These are phyloP conservation scores for Polypedilum vanderplanki DNA, from an alignment of 1,140 invertebrate species.

Conservation along the genomic window DNA sequence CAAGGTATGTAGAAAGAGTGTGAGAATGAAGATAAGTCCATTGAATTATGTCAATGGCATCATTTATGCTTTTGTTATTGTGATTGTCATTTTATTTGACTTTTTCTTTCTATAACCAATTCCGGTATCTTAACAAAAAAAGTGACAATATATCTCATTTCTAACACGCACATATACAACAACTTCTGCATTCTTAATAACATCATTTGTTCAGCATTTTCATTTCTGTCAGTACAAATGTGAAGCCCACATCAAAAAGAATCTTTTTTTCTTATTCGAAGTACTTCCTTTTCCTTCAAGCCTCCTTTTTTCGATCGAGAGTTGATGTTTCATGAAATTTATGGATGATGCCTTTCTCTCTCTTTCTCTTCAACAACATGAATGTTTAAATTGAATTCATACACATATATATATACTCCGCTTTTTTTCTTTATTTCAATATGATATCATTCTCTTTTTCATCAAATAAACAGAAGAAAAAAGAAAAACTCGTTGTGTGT, in stretches of 20 bases:
- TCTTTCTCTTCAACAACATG: too few relatives aligned
- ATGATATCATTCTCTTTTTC: neutral
- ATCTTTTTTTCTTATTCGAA: neutral
- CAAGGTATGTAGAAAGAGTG: too few relatives aligned
- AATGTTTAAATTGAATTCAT: neutral
- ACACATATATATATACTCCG: neutral
- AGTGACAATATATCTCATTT: neutral
- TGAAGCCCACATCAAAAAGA: neutral
- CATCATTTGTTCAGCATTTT: neutral
- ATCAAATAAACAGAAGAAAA: too few relatives aligned
- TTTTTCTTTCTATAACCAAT: neutral
- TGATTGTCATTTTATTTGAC: too few relatives aligned
- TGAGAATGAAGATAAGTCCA: too few relatives aligned
- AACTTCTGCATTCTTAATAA: neutral
- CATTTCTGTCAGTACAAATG: neutral
- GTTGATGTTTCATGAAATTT: constrained; percentile 18
- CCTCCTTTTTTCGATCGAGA: neutral
- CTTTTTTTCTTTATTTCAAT: neutral
- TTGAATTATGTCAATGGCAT: too few relatives aligned
- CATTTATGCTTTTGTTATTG: too few relatives aligned
- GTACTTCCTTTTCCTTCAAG: neutral
- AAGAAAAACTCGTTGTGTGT: too few relatives aligned
- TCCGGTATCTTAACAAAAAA: neutral
- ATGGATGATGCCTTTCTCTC: neutral
- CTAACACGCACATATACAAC: neutral